A percentile compares a stretch with the other conserved stretches of the same genome.
Evolutionary conservation across 2,888 invertebrate species (phyloP).

Genomic region (Lasioglossum morio): DNA sequence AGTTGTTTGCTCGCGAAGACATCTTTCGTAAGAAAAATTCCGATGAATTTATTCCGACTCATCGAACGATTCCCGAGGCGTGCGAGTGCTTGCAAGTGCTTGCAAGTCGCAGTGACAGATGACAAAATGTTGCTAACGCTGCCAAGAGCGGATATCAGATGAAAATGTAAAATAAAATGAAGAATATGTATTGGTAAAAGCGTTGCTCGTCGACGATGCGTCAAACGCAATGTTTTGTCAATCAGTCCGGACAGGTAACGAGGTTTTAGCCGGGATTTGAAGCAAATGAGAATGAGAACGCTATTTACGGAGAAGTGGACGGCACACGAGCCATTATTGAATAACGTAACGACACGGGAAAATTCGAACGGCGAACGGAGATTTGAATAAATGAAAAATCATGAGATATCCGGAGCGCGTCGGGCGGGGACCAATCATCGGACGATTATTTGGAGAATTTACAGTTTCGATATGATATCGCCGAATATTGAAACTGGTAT

Average conservation of each 20-base stretch:
- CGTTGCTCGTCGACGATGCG: not conserved
- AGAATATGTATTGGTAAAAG: not conserved
- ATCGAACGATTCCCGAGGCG: not conserved
- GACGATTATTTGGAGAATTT: constrained; percentile 21
- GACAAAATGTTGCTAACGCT: not conserved
- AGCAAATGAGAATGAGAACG: not conserved
- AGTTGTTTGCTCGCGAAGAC: constrained; percentile 21
- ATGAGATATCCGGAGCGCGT: not conserved
- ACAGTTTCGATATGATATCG: constrained; percentile 3
- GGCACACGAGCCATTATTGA: not conserved
- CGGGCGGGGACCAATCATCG: constrained; percentile 9
- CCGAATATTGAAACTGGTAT: constrained; percentile 22
- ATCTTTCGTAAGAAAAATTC: constrained; percentile 5
- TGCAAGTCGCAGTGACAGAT: not conserved
- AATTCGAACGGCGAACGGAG: not conserved
- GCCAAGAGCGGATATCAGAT: not conserved
- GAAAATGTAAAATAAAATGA: not conserved
- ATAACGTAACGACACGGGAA: not conserved
- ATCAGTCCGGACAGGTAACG: not conserved
- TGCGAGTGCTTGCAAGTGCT: not conserved
- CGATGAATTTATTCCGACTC: constrained; percentile 26
- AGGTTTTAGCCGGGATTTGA: constrained; percentile 4
- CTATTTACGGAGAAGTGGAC: constrained; percentile 7
- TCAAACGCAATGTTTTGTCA: constrained; percentile 6
- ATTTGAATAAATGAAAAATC: constrained; percentile 30